phyloP scores from a whole-genome alignment of 2,113 vertebrate genomes.

The Aldabrachelys gigantea region DNA sequence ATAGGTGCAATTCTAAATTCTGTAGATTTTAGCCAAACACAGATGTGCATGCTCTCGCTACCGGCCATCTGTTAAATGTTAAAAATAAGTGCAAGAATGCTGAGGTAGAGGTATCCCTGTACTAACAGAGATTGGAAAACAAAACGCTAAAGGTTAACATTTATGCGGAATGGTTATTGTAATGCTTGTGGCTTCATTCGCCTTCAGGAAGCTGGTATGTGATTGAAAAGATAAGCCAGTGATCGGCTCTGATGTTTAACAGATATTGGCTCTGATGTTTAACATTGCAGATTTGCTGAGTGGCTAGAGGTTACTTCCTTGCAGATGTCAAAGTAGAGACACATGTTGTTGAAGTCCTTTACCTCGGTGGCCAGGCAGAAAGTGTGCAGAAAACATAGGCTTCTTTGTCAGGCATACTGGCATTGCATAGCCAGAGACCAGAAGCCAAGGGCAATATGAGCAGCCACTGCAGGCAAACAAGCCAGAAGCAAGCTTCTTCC shows the following conservation, averaged over 20 bases:
- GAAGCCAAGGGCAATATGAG: not conserved
- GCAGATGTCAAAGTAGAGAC: not conserved
- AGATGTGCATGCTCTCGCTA: not conserved
- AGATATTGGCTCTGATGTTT: not conserved
- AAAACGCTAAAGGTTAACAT: not conserved
- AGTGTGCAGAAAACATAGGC: not conserved
- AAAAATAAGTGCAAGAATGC: not conserved
- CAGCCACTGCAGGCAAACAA: not conserved
- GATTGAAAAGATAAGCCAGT: not conserved
- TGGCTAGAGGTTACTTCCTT: not conserved
- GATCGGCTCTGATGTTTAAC: not conserved
- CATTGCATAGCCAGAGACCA: not conserved
- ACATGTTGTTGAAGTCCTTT: not conserved
- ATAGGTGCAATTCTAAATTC: not conserved
- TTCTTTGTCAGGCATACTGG: not conserved
- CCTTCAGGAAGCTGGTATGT: not conserved
- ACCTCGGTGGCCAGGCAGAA: not conserved
- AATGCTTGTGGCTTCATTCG: not conserved
- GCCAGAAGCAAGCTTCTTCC: not conserved
- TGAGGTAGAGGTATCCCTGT: not conserved
- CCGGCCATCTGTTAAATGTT: not conserved
- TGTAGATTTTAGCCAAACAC: not conserved
- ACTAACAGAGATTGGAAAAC: not conserved
- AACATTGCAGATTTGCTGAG: not conserved
- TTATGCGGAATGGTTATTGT: not conserved